Base-by-base conservation (phyloP, 2,113 vertebrate species). In the Progne subis region DNA sequence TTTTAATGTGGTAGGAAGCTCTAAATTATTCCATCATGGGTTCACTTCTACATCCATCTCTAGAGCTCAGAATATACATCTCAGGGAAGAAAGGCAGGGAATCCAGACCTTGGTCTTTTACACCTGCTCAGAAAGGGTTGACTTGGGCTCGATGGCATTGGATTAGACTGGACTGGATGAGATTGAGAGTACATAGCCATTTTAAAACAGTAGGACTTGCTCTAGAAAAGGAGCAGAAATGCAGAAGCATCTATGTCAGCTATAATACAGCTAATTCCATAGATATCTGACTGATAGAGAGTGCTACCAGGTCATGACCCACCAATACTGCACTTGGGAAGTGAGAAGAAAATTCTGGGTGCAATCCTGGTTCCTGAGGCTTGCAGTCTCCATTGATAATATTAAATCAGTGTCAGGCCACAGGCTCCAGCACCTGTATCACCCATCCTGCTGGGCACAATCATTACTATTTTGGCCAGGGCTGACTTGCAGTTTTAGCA, bases 41-140 rank as follows among this genome's bases (percentile, higher is more conserved):
- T 71, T 81, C 12, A n/a, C 52, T 84, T 69, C 47, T 56, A 49
- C 12, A 31, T 71, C 32, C 26, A 64, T 68, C 9, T 84, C 47
- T 60, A 75, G 50, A 49, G 13, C 67, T 94, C 43, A 78, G 76
- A 86, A 50, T 41, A 79, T 18, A 37, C 5, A 44, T 24, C 20
- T 34, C 0, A 1, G 6, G 9, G 18, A 8, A 1, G 9, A 9
- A 69, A 28, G 11, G 12, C 1, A 4, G 15, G 7, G 19, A 46
- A 88, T 55, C 26, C 47, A 83, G 37, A 71, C 26, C 75, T 74
- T 52, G 26, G 16, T 69, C 8, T 76, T 89, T 52, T 68, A 44
- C 4, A 26, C 7, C 12, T 57, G 6, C 25, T 92, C 10, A 74
- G 37, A 89, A 63, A 8, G 34, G 5, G 12, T 29, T 31, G 47